Base-by-base conservation (phyloP, 2,888 invertebrate species). In the Isoperla grammatica region DNA sequence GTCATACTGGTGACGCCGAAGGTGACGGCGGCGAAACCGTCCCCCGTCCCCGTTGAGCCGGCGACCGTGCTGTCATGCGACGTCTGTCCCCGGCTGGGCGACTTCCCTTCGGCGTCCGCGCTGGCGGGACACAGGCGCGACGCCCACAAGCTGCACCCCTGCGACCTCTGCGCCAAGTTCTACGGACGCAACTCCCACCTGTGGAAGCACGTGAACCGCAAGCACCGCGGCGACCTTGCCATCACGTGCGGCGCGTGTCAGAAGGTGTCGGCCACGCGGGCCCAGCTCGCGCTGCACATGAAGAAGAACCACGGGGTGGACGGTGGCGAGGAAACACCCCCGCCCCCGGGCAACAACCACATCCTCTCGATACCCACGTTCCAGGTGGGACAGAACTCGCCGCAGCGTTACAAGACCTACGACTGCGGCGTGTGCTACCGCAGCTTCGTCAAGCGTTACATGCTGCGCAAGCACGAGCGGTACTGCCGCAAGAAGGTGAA, bases 181-280 rank as follows among this genome's bases (percentile, higher is more conserved):
- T 82, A 82, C 65, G 81, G 81, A 0, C 71, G 81, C 11, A 81
- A 81, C 20, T 81, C 81, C 9, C 82, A 82, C 65, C 67, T 82
- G 11, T 82, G 82, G 82, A 82, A 82, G 66, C 82, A 82, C 67
- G 82, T 82, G 1, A 81, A 81, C 66, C 73, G 81, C 43, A 74
- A 81, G 11, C 82, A 82, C 67, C 77, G 76, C 67, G 79, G 80
- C 12, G 81, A 82, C 68, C 78, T 78, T n/a, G 79, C 79, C 60
- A 77, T 82, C 5, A 82, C 82, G 0, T 82, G 82, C 66, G 77
- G 78, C 42, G 72, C 79, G 45, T 82, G 82, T 65, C 72, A 77
- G 62, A 81, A 81, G 67, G 39, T 37, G 4, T 37, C 37, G 17
- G 53, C 53, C 19, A 53, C 53, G 2, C n/a, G 8, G 1, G 39